phyloP scores from a whole-genome alignment of 1,140 invertebrate species.

The Ips typographus region DNA sequence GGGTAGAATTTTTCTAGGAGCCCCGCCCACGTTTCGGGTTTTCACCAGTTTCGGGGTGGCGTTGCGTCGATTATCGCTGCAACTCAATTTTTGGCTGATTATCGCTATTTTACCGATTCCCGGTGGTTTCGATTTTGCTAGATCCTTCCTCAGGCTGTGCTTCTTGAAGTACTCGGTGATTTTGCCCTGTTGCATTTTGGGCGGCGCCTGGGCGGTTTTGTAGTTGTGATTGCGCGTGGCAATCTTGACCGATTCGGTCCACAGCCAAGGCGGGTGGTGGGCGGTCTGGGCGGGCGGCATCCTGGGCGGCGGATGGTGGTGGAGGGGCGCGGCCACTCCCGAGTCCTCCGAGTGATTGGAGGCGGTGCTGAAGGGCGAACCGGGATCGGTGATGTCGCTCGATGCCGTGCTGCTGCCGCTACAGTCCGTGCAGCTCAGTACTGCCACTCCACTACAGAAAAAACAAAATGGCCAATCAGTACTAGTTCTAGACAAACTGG shows the following conservation, averaged over 20 bases:
- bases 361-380: conserved; percentile 73
- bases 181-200: conserved; percentile 57
- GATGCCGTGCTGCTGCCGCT: conserved; percentile 63
- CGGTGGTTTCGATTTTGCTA: conserved; percentile 38
- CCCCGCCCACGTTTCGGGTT: conserved; percentile 26
- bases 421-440: conserved; percentile 67
- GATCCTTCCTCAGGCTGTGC: conserved; percentile 50
- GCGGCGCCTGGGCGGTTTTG: conserved; percentile 43
- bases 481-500: too few relatives aligned
- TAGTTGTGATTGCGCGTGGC: conserved; percentile 32
- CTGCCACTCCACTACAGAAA: conserved; percentile 69
- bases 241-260: conserved; percentile 39
- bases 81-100: conserved; percentile 20
- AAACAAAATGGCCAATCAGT: conserved; percentile 9
- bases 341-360: conserved; percentile 53
- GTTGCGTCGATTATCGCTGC: conserved; percentile 8
- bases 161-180: conserved; percentile 85
- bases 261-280: conserved; percentile 52
- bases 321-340: conserved; percentile 11
- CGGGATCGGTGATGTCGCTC: conserved; percentile 77
- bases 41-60: conserved; percentile 20
- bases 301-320: conserved; percentile 45
- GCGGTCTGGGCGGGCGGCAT: conserved; percentile 55
- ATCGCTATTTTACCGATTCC: conserved; percentile 9
- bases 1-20: conserved; percentile 51